Evolutionary conservation across 2,888 invertebrate species (phyloP).

Genomic region (Dione juno): DNA sequence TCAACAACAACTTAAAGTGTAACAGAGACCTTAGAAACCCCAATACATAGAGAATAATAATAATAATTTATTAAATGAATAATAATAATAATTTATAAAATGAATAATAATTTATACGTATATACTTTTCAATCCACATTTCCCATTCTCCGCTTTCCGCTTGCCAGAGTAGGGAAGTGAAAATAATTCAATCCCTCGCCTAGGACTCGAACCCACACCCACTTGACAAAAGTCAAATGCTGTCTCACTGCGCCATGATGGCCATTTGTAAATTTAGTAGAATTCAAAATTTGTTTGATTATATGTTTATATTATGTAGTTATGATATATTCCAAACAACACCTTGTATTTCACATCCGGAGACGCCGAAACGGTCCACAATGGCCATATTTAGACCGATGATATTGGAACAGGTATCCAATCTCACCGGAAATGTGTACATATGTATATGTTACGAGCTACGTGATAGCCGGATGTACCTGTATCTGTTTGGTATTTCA

Average conservation of each 20-base stretch:
- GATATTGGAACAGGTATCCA: slow-evolving; percentile 32
- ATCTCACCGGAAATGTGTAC: slow-evolving; percentile 31
- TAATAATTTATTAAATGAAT: too few species aligned
- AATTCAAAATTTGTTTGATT: too few species aligned
- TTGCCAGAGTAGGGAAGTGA: neutral
- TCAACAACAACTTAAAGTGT: neutral
- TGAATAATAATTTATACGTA: too few species aligned
- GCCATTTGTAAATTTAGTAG: too few species aligned
- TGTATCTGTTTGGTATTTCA: slow-evolving; percentile 20
- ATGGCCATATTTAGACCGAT: slow-evolving; percentile 29
- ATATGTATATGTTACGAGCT: slow-evolving; percentile 17
- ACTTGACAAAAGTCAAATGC: neutral
- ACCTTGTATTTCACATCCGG: slow-evolving; percentile 21
- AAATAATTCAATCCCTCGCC: neutral
- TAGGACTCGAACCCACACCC: neutral
- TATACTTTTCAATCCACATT: too few species aligned
- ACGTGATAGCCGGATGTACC: slow-evolving; percentile 30
- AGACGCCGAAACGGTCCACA: slow-evolving; percentile 19
- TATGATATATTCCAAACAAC: slow-evolving; percentile 11
- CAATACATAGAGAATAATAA: neutral
- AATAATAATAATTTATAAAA: too few species aligned
- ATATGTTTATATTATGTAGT: neutral
- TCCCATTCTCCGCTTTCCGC: neutral
- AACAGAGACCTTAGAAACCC: neutral
- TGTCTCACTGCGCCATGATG: neutral